These are phyloP conservation scores for Muscicapa comitata DNA, from an alignment of 2,797 vertebrate genomes.

Conservation along the genomic window DNA sequence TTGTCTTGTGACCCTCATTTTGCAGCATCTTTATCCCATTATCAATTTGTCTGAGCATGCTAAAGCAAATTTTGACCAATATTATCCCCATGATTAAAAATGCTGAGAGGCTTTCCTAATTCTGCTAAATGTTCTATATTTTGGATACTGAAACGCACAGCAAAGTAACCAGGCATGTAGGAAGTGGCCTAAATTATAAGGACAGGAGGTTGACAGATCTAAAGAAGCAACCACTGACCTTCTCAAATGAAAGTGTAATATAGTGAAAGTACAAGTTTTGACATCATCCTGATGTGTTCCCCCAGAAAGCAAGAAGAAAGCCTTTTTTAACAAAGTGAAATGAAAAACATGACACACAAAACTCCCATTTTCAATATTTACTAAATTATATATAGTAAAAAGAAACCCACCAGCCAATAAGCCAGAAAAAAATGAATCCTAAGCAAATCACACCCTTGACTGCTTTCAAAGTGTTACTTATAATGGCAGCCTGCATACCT, in stretches of 20 bases:
- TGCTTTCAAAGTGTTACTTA: neutral
- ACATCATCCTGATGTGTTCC: neutral
- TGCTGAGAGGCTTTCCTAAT: neutral
- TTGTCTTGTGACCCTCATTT: neutral
- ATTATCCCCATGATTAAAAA: neutral
- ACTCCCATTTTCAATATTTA: neutral
- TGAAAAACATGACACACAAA: neutral
- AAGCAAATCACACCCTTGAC: neutral
- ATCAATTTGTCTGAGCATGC: neutral
- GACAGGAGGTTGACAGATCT: neutral
- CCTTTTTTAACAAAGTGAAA: neutral
- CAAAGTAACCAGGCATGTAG: neutral
- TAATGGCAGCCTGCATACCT: neutral
- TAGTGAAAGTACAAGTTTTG: neutral
- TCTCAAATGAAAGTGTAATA: neutral
- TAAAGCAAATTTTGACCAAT: neutral
- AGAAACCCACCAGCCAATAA: neutral
- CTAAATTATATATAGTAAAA: neutral
- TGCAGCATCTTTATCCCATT: neutral
- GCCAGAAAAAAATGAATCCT: neutral
- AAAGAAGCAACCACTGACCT: neutral
- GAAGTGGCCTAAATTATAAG: neutral
- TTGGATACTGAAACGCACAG: neutral
- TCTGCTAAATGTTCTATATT: neutral
- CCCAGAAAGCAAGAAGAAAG: neutral